Evolutionary conservation across 2,888 invertebrate genomes (phyloP).

Genomic region (Lasioglossum vierecki): DNA sequence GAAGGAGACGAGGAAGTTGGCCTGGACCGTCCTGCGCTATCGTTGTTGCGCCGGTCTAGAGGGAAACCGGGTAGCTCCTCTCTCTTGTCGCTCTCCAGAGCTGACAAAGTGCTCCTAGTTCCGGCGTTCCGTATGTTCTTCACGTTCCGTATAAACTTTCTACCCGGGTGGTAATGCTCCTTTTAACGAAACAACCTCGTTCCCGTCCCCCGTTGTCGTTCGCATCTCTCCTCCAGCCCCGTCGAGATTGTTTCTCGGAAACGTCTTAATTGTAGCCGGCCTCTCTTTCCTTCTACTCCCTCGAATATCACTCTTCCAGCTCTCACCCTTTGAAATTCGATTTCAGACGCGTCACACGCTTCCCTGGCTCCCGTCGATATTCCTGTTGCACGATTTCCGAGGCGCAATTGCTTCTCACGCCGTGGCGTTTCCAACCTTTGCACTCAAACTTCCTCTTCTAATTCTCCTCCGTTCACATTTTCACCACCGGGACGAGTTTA

Average conservation of each 20-base stretch:
- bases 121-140: slow-evolving; percentile 62
- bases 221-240: neutral
- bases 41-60: slow-evolving; percentile 43
- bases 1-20: slow-evolving; percentile 67
- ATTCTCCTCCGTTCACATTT: neutral
- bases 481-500: neutral
- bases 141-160: slow-evolving; percentile 67
- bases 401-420: neutral
- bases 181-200: slow-evolving; percentile 64
- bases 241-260: slow-evolving; percentile 48
- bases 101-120: slow-evolving; percentile 60
- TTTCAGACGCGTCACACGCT: slow-evolving; percentile 5
- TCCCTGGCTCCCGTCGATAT: neutral
- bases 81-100: slow-evolving; percentile 38
- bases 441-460: neutral
- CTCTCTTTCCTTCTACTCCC: neutral
- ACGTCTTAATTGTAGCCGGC: slow-evolving; percentile 48
- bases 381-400: neutral
- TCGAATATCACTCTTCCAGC: neutral
- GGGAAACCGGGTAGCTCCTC: slow-evolving; percentile 8
- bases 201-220: slow-evolving; percentile 40
- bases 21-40: slow-evolving; percentile 54
- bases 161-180: slow-evolving; percentile 60
- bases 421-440: neutral
- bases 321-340: slow-evolving; percentile 22